Evolutionary conservation across 30 jellyfish, hydroid and myxozoan genomes (phyloP).

Genomic region (Cassiopea andromeda): DNA sequence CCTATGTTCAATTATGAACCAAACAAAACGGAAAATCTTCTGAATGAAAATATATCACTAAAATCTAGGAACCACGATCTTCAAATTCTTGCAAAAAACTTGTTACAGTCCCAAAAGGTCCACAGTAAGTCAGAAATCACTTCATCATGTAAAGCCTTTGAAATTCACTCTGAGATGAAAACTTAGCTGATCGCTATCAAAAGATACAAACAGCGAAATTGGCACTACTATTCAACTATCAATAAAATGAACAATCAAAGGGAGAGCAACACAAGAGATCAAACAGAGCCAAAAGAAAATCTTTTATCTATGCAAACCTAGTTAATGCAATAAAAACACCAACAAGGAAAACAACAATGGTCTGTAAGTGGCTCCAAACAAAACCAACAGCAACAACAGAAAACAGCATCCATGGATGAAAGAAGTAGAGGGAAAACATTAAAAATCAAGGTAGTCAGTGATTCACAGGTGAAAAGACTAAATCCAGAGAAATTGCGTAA

Average conservation of each 20-base stretch:
- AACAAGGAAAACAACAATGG: constrained; percentile 20
- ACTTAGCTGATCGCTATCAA: no score
- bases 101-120: no score
- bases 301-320: constrained; percentile 18
- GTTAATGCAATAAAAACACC: constrained; percentile 22
- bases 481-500: not conserved
- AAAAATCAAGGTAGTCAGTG: not conserved
- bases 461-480: no score
- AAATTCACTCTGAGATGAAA: no score
- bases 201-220: not conserved
- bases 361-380: constrained; percentile 33
- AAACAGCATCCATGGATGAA: not conserved
- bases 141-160: no score
- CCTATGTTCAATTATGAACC: no score
- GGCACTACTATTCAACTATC: not conserved
- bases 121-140: no score
- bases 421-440: not conserved
- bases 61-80: no score
- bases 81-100: no score
- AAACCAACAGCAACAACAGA: constrained; percentile 19
- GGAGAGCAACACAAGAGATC: not conserved
- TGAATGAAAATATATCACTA: no score
- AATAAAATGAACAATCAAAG: constrained; percentile 4
- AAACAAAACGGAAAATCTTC: no score
- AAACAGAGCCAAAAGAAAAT: constrained; percentile 9